phyloP scores from a whole-genome alignment of 2,888 invertebrate genomes.

The Campaea margaritaria region DNA sequence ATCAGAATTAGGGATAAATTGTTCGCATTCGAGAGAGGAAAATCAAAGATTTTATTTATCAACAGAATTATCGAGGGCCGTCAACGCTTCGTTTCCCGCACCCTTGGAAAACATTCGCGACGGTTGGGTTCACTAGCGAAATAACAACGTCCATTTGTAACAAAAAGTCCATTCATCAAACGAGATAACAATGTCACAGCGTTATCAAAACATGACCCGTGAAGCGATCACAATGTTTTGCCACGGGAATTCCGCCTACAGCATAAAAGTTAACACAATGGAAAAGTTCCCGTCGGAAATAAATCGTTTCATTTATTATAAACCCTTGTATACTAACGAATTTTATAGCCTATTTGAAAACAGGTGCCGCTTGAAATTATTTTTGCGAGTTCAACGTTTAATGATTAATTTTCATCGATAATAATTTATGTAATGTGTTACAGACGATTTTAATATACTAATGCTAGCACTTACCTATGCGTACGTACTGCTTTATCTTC shows the following conservation, averaged over 20 bases:
- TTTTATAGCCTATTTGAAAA: conserved; percentile 48
- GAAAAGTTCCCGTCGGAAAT: conserved; percentile 68
- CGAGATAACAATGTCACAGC: conserved; percentile 80
- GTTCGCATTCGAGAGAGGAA: conserved; percentile 34
- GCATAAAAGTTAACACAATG: conserved; percentile 75
- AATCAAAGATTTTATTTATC: conserved; percentile 41
- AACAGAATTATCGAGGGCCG: conserved; percentile 39
- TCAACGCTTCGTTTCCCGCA: conserved; percentile 48
- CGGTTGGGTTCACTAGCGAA: conserved; percentile 70
- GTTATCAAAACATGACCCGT: conserved; percentile 82
- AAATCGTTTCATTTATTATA: conserved; percentile 70
- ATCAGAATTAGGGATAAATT: conserved; percentile 30
- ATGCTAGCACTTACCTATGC: not conserved
- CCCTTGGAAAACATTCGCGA: conserved; percentile 60
- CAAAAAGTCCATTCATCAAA: conserved; percentile 83
- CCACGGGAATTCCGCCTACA: conserved; percentile 62
- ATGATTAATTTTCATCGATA: conserved; percentile 27
- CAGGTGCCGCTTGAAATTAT: conserved; percentile 45
- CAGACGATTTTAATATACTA: not conserved
- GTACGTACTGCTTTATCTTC: too few species aligned
- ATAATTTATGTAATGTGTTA: conserved; percentile 19
- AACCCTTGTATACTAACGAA: conserved; percentile 49
- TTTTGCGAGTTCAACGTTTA: conserved; percentile 33
- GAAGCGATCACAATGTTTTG: conserved; percentile 80
- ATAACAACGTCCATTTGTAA: conserved; percentile 80